phyloP scores from a whole-genome alignment of 2,797 vertebrate genomes.

The Sphenodon punctatus region DNA sequence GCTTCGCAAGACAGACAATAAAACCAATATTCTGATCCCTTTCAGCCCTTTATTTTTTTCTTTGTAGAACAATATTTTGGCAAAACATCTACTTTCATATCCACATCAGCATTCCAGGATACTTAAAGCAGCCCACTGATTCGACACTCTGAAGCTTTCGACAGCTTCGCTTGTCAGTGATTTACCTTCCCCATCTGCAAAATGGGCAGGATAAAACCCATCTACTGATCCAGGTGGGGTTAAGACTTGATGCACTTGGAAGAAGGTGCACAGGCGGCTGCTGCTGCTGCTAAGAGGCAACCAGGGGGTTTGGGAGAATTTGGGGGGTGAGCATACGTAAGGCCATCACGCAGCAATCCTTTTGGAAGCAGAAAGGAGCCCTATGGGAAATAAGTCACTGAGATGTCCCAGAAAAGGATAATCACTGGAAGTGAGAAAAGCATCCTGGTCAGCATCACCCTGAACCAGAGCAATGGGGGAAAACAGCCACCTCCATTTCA shows the following conservation, averaged over 20 bases:
- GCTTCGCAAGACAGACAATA: neutral
- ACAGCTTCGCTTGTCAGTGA: neutral
- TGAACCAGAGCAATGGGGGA: too few relatives aligned
- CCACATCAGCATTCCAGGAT: neutral
- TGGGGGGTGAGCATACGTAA: slow-evolving; percentile 44
- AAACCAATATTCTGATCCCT: neutral
- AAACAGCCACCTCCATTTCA: too few relatives aligned
- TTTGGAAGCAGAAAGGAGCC: slow-evolving; percentile 27
- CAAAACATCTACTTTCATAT: neutral
- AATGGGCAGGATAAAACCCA: neutral
- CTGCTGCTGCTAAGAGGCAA: too few relatives aligned
- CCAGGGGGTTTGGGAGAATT: slow-evolving; percentile 41
- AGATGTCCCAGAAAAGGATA: slow-evolving; percentile 52
- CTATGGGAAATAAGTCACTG: slow-evolving; percentile 51
- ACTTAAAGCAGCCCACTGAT: neutral
- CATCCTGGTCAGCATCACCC: too few relatives aligned
- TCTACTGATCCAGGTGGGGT: neutral
- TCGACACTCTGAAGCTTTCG: neutral
- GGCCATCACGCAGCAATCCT: slow-evolving; percentile 34
- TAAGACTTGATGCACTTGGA: neutral
- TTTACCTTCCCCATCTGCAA: neutral
- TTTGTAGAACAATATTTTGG: neutral
- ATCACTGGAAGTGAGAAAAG: slow-evolving; percentile 25
- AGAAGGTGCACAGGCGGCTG: too few relatives aligned
- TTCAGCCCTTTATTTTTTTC: neutral